Conservation (phyloP, 2,888 invertebrate species). For the Eupithecia exiguata region DNA sequence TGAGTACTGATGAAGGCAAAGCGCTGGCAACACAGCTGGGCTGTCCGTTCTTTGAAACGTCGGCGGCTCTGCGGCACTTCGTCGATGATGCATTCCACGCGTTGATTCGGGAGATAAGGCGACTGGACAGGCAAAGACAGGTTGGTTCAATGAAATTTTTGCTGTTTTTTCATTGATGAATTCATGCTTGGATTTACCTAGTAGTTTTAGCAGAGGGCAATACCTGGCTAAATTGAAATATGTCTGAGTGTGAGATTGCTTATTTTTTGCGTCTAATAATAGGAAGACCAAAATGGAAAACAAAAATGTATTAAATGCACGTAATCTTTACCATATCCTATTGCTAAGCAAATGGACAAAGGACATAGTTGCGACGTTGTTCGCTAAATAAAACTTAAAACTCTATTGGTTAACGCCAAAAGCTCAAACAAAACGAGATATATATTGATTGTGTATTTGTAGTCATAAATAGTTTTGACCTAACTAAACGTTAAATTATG, state of each 20-base stretch:
- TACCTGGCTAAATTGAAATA: neutral
- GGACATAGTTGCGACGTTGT: neutral
- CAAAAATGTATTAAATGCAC: neutral
- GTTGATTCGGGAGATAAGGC: constrained; percentile 93
- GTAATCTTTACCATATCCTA: neutral
- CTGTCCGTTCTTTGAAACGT: constrained; percentile 96
- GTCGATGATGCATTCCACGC: constrained; percentile 96
- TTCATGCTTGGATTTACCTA: neutral
- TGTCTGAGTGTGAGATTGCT: neutral
- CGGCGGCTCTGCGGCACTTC: constrained; percentile 93
- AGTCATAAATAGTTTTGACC: too few species aligned
- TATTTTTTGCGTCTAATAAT: neutral
- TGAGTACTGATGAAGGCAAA: constrained; percentile 92
- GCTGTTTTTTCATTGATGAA: neutral
- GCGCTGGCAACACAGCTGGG: constrained; percentile 92
- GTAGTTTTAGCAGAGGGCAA: neutral
- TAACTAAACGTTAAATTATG: too few species aligned
- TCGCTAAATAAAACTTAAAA: neutral
- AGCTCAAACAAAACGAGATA: neutral
- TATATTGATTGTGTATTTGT: too few species aligned
- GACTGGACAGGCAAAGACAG: constrained; percentile 87
- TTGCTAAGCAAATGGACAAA: neutral
- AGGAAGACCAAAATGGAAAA: neutral
- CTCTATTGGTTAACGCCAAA: neutral
- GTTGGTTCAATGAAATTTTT: constrained; percentile 52